phyloP scores from a whole-genome alignment of 1,140 invertebrate genomes.

The Diploscapter pachys region DNA sequence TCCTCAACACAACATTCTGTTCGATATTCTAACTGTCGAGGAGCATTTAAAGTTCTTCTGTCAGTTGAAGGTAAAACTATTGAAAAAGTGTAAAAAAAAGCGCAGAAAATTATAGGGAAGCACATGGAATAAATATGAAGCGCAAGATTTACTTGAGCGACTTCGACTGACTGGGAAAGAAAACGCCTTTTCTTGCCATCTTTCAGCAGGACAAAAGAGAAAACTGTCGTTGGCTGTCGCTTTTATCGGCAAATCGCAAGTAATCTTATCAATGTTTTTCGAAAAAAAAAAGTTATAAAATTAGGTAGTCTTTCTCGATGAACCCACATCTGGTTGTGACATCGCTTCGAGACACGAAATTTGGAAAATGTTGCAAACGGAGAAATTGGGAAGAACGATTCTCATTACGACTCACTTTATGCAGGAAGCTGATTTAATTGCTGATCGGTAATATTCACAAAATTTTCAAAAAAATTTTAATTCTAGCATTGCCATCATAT shows the following conservation, averaged over 20 bases:
- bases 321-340: slow-evolving; percentile 67
- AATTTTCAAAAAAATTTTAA: no score
- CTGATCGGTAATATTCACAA: slow-evolving; percentile 52
- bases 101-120: slow-evolving; percentile 4
- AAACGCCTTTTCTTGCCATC: slow-evolving; percentile 65
- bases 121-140: slow-evolving; percentile 38
- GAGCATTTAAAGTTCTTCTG: slow-evolving; percentile 86
- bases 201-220: slow-evolving; percentile 80
- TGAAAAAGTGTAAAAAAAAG: no score
- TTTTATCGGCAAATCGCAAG: slow-evolving; percentile 67
- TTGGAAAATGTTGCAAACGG: slow-evolving; percentile 59
- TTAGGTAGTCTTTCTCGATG: slow-evolving; percentile 64
- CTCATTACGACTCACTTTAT: slow-evolving; percentile 71
- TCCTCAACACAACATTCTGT: slow-evolving; percentile 90
- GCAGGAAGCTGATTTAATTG: slow-evolving; percentile 69
- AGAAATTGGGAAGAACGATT: slow-evolving; percentile 64
- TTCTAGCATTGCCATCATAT: slow-evolving; percentile 65
- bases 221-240: slow-evolving; percentile 81
- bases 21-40: slow-evolving; percentile 79
- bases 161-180: slow-evolving; percentile 64
- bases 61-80: slow-evolving; percentile 46
- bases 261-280: slow-evolving; percentile 26
- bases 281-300: neutral
- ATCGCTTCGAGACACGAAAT: slow-evolving; percentile 65
- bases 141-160: slow-evolving; percentile 37